A percentile compares a stretch with the other conserved stretches of the same genome.
Conservation (phyloP, 1,140 invertebrate species). For the Araneus ventricosus region DNA sequence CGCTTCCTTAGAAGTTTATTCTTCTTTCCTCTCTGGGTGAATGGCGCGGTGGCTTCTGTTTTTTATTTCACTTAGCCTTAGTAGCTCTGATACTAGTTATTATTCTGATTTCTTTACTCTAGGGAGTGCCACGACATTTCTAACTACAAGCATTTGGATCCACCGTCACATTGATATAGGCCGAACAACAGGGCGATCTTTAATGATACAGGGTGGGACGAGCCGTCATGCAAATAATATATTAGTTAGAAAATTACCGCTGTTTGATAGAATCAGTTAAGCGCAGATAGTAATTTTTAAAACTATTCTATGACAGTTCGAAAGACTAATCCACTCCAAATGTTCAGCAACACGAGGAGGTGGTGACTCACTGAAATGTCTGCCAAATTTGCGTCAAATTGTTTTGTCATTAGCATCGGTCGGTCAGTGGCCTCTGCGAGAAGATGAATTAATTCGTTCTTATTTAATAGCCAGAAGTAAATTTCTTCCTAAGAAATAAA, state of each 20-base stretch:
- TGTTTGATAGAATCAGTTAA: constrained; percentile 39
- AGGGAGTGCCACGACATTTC: constrained; percentile 48
- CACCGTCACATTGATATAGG: constrained; percentile 51
- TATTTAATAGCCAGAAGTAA: neutral
- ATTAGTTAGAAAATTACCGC: constrained; percentile 48
- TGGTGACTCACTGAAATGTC: neutral
- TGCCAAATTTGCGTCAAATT: neutral
- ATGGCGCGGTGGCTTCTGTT: constrained; percentile 48
- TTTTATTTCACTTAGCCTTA: constrained; percentile 39
- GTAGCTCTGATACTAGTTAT: constrained; percentile 63
- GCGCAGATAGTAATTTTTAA: constrained; percentile 45
- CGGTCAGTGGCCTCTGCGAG: neutral
- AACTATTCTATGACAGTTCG: constrained; percentile 55
- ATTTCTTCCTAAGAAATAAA: neutral
- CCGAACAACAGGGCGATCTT: constrained; percentile 29
- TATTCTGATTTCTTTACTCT: constrained; percentile 42
- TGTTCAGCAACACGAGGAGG: neutral
- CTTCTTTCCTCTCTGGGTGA: constrained; percentile 11
- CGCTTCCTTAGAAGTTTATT: constrained; percentile 40
- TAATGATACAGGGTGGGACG: constrained; percentile 64
- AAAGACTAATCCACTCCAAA: neutral
- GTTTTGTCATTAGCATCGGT: neutral
- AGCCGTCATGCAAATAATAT: constrained; percentile 1
- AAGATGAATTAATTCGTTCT: neutral
- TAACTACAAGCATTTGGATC: constrained; percentile 41